Evolutionary conservation across 1,140 invertebrate species (phyloP), one percentile per base, ranked within the genome.

Genomic region (Drosophila prosaltans): DNA sequence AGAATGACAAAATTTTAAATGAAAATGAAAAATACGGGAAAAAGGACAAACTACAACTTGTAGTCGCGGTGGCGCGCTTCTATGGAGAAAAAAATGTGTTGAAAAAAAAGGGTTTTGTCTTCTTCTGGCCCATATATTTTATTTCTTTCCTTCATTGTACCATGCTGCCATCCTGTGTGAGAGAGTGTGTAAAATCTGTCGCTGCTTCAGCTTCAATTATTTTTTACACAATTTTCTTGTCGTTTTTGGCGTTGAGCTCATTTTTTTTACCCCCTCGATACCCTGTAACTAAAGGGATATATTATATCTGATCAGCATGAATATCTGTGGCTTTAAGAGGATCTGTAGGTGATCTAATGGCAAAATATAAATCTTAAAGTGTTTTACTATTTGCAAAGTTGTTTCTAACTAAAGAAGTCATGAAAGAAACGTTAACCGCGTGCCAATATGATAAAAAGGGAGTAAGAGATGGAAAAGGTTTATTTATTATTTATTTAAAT

Each of bases 181-280:
- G 16, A 16, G 16, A 69, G 77, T 88, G 62, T 71, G 71, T 62
- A 74, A 82, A 80, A 88, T 89, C 73, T 88, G 80, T 88, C 76
- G 65, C 84, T 64, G 76, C 76, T 71, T 89, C 83, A 76, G 65
- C 83, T 88, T 89, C 80, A 88, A 88, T 88, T 88, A 88, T 89
- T 83, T 89, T 86, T 89, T 80, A 89, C 73, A 89, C 76, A 82
- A 80, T 89, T 80, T 80, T 82, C 68, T 64, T 83, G 60, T 80
- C 4, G 2, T 70, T 84, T 72, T 85, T 63, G 64, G 58, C 61
- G 67, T 60, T 48, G 72, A n/a, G 64, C 67, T 75, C 39, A 67
- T 70, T 76, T 80, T 69, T 80, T 72, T 74, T 9, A 4, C 21
- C 4, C 16, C 0, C 43, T 16, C 24, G 24, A 57, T 72, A 58